A percentile compares a stretch with the other conserved stretches of the same genome.
phyloP scores from a whole-genome alignment of 2,888 invertebrate species.

The Pachycephus smyrnensis region DNA sequence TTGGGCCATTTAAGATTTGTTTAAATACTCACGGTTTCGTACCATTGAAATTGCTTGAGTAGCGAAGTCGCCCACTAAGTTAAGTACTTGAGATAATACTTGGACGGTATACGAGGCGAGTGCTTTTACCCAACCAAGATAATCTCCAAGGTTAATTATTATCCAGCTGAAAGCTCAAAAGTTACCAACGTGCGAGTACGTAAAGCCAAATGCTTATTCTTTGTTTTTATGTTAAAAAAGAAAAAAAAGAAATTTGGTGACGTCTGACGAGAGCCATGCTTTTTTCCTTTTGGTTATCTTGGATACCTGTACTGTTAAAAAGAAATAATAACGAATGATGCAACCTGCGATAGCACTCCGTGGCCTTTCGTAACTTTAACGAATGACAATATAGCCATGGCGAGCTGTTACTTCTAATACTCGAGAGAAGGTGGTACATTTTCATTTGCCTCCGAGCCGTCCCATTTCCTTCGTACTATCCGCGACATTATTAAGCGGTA shows the following conservation, averaged over 20 bases:
- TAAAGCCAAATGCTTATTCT: neutral
- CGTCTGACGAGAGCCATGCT: neutral
- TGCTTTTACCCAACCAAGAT: neutral
- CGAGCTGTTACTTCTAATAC: slow-evolving; percentile 46
- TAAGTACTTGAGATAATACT: neutral
- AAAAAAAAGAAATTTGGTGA: neutral
- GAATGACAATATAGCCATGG: slow-evolving; percentile 24
- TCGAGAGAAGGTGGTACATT: slow-evolving; percentile 38
- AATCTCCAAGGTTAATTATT: neutral
- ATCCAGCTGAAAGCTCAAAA: neutral
- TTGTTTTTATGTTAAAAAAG: neutral
- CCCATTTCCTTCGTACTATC: slow-evolving; percentile 16
- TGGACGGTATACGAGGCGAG: neutral
- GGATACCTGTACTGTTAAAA: neutral
- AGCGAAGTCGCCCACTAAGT: neutral
- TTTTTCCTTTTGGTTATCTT: neutral
- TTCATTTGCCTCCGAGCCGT: slow-evolving; percentile 34
- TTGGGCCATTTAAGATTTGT: neutral
- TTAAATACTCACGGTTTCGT: neutral
- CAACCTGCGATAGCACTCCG: slow-evolving; percentile 17
- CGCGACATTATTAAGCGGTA: slow-evolving; percentile 35
- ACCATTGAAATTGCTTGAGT: neutral
- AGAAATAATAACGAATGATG: slow-evolving; percentile 35
- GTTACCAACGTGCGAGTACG: neutral
- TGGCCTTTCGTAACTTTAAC: slow-evolving; percentile 28